phyloP scores from a whole-genome alignment of 2,888 invertebrate genomes.

The Leptinotarsa rubiginosa region DNA sequence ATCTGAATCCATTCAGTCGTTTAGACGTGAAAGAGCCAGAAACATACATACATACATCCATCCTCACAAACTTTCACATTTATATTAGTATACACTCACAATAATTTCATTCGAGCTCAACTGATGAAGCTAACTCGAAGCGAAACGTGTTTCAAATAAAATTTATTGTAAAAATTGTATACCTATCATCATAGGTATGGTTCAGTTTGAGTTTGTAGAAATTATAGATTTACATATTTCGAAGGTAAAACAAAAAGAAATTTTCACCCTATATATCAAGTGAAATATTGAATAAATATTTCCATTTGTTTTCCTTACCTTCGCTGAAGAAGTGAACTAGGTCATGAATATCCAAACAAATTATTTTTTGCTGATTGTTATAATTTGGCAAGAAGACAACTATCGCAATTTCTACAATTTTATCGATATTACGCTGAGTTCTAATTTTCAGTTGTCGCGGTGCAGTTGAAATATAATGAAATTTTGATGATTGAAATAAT shows the following conservation, averaged over 20 bases:
- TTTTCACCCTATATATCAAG: not conserved
- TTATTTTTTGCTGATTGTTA: constrained; percentile 6
- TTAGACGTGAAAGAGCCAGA: too few relatives aligned
- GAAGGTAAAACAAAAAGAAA: not conserved
- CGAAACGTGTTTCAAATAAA: too few relatives aligned
- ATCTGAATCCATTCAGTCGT: too few relatives aligned
- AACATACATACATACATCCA: too few relatives aligned
- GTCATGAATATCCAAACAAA: constrained; percentile 11
- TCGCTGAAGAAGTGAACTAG: not conserved
- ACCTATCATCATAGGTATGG: too few relatives aligned
- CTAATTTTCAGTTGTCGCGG: not conserved
- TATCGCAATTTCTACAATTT: not conserved
- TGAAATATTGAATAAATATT: not conserved
- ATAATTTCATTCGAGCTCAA: too few relatives aligned
- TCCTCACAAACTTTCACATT: too few relatives aligned
- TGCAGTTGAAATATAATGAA: not conserved
- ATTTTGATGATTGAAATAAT: constrained; percentile 7
- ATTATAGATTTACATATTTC: too few relatives aligned
- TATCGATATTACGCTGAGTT: not conserved
- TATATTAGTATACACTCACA: too few relatives aligned
- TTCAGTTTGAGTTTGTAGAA: too few relatives aligned
- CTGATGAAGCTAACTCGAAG: too few relatives aligned
- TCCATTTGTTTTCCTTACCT: constrained; percentile 1
- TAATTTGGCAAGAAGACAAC: not conserved
- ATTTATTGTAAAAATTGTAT: too few relatives aligned